phyloP scores from a whole-genome alignment of 2,888 invertebrate species.

The Scaeva pyrastri region DNA sequence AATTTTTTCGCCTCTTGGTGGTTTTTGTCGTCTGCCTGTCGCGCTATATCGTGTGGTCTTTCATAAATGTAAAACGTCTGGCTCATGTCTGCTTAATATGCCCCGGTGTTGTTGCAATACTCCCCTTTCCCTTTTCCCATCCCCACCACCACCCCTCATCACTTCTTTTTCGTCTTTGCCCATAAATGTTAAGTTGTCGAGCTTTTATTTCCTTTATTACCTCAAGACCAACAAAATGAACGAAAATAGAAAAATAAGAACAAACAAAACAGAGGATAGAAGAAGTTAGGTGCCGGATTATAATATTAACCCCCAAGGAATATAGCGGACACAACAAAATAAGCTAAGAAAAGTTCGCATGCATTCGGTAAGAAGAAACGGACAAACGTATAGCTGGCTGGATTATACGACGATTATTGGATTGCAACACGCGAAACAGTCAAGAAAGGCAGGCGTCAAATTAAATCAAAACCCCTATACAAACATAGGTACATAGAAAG shows the following conservation, averaged over 20 bases:
- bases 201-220: constrained; percentile 33
- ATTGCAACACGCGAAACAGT: constrained; percentile 66
- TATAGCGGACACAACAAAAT: background rate
- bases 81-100: constrained; percentile 43
- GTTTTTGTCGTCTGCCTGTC: constrained; percentile 29
- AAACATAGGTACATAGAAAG: background rate
- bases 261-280: constrained; percentile 10
- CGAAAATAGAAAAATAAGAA: background rate
- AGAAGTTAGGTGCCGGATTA: constrained; percentile 33
- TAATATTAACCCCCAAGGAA: constrained; percentile 16
- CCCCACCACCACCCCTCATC: too few species aligned
- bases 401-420: constrained; percentile 69
- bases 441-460: constrained; percentile 66
- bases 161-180: background rate
- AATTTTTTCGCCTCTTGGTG: constrained; percentile 49
- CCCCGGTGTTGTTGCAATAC: background rate
- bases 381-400: constrained; percentile 14
- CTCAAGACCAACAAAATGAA: constrained; percentile 23
- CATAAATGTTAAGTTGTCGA: constrained; percentile 38
- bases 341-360: constrained; percentile 23
- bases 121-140: background rate
- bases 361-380: constrained; percentile 8
- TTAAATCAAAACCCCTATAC: constrained; percentile 65
- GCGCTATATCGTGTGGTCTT: constrained; percentile 35
- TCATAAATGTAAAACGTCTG: constrained; percentile 57